Evolutionary conservation across 2,888 invertebrate genomes (phyloP).

Genomic region (Eupithecia insigniata): DNA sequence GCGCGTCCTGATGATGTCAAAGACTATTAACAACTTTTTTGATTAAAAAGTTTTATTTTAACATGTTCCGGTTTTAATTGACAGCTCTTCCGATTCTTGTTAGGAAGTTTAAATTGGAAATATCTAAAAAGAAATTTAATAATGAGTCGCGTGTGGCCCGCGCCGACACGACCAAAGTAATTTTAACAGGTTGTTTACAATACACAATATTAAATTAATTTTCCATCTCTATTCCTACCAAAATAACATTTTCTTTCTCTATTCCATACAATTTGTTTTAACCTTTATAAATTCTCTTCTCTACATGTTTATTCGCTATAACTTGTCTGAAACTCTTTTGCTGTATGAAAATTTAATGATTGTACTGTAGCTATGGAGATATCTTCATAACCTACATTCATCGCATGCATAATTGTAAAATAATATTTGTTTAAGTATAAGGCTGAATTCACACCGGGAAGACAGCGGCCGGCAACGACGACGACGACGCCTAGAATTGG

Average conservation of each 20-base stretch:
- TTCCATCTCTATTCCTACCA: neutral
- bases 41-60: constrained; percentile 35
- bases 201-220: neutral
- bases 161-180: too few species aligned
- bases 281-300: constrained; percentile 15
- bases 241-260: constrained; percentile 6
- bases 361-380: constrained; percentile 39
- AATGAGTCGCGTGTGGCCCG: too few species aligned
- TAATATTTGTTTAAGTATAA: constrained; percentile 12
- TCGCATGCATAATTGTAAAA: constrained; percentile 17
- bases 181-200: too few species aligned
- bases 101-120: neutral
- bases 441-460: neutral
- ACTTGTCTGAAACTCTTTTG: constrained; percentile 45
- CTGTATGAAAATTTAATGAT: constrained; percentile 61
- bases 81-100: constrained; percentile 17
- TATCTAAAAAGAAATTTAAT: neutral
- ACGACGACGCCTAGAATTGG: neutral
- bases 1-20: constrained; percentile 16
- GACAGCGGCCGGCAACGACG: neutral
- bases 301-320: constrained; percentile 28
- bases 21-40: constrained; percentile 26
- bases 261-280: constrained; percentile 22
- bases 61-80: constrained; percentile 30
- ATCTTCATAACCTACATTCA: constrained; percentile 19